Percentiles rank a stretch among this genome's conserved stretches.
Evolutionary conservation across 2,113 vertebrate genomes (phyloP).

Genomic region (Embiotoca jacksoni): DNA sequence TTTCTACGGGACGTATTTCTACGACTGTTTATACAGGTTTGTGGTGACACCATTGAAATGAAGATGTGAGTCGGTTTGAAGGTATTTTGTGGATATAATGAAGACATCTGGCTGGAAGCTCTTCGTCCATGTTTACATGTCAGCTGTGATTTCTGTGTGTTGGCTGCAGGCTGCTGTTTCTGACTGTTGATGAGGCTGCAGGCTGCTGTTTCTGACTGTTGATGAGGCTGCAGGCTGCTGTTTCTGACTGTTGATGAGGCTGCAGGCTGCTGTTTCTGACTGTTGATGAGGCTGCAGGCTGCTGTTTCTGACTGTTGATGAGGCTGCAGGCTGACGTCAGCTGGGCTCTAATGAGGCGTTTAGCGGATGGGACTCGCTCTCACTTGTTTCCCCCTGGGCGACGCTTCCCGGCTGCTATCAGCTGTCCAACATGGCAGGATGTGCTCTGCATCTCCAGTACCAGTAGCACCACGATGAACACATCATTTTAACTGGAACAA

Average conservation of each 20-base stretch:
- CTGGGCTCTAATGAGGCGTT: conserved; percentile 62
- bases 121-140: conserved; percentile 43
- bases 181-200: conserved; percentile 62
- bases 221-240: conserved; percentile 53
- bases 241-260: no score
- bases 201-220: conserved; percentile 72
- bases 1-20: not conserved
- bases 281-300: conserved; percentile 36
- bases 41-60: not conserved
- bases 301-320: conserved; percentile 47
- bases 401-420: conserved; percentile 40
- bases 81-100: conserved; percentile 1
- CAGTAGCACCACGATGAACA: not conserved
- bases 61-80: conserved; percentile 1
- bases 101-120: conserved; percentile 14
- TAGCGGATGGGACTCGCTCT: conserved; percentile 33
- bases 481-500: not conserved
- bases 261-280: conserved; percentile 21
- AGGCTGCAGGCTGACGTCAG: conserved; percentile 6
- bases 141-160: conserved; percentile 8
- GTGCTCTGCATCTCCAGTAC: not conserved
- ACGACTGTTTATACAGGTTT: not conserved
- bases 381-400: conserved; percentile 42
- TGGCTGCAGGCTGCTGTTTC: conserved; percentile 66
- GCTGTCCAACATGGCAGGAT: conserved; percentile 16